phyloP scores from a whole-genome alignment of 1,140 invertebrate genomes.

The Drosophila ercepeae region DNA sequence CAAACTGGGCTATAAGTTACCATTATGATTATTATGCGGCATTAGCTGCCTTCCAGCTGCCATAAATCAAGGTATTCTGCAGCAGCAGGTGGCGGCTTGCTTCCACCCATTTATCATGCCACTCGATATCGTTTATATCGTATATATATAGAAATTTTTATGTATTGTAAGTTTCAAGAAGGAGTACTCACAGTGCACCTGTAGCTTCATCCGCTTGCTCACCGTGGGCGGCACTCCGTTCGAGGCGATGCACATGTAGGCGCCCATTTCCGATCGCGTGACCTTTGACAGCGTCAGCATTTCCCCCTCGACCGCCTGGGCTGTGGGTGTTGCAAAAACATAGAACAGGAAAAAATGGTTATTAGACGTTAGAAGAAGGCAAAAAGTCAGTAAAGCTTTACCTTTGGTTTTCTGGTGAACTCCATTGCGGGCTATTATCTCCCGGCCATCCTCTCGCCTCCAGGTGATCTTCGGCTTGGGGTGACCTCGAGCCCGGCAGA shows the following conservation, averaged over 20 bases:
- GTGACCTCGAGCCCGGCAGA: slow-evolving; percentile 93
- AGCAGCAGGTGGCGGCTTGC: slow-evolving; percentile 28
- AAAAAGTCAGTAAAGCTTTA: slow-evolving; percentile 65
- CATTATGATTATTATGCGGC: slow-evolving; percentile 67
- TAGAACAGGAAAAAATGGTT: not conserved
- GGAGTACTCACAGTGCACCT: slow-evolving; percentile 92
- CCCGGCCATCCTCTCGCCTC: slow-evolving; percentile 93
- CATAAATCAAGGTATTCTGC: slow-evolving; percentile 66
- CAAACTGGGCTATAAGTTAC: slow-evolving; percentile 42
- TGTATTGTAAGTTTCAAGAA: not conserved
- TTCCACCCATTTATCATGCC: slow-evolving; percentile 43
- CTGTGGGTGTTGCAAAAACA: slow-evolving; percentile 74
- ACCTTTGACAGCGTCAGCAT: slow-evolving; percentile 91
- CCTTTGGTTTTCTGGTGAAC: slow-evolving; percentile 89
- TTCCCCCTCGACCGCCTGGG: slow-evolving; percentile 89
- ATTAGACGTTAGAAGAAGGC: slow-evolving; percentile 41
- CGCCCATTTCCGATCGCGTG: slow-evolving; percentile 93
- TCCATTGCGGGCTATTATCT: slow-evolving; percentile 90
- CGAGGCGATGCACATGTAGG: slow-evolving; percentile 91
- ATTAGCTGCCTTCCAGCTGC: slow-evolving; percentile 23
- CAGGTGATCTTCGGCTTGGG: slow-evolving; percentile 93
- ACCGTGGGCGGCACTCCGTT: slow-evolving; percentile 92
- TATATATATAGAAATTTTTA: not conserved
- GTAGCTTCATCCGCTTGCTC: slow-evolving; percentile 91
- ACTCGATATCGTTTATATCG: not conserved